Base-by-base conservation (phyloP, 2,797 vertebrate genomes). In the Coregonus sp. region DNA sequence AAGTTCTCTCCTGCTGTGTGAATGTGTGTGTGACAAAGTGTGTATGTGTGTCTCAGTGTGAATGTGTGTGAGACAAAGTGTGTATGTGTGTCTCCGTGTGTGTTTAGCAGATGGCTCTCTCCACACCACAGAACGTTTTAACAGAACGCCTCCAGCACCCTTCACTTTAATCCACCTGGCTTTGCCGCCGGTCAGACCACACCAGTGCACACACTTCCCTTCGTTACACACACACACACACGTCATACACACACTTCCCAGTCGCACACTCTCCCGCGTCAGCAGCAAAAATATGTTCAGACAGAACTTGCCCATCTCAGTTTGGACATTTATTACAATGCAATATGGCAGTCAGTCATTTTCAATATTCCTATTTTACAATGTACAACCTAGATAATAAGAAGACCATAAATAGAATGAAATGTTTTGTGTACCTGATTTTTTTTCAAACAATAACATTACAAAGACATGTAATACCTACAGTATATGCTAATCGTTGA, bases 321-420 rank as follows among this genome's bases (percentile, higher is more conserved):
- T 65, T 65, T 31, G 61, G 20, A 73, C 95, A 96, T 97, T 97
- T 97, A 97, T 97, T 96, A 96, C 95, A 96, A 97, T 94, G 96
- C 95, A 97, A 88, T 90, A 90, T 90, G 91, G 92, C 92, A 91
- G 86, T 91, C 89, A 89, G 93, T 92, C 92, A 71, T 14, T 11
- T 50, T 3, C 40, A 71, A 14, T 29, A 14, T 31, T 50, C 96
- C 97, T 95, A 98, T 97, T 96, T 97, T 98, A 98, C 97, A 98
- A 96, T 96, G 95, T 98, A 98, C 96, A 98, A 98, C 97, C 97
- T 98, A 97, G 93, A 94, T 96, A 95, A 96, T 59, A 98, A 98
- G 97, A 97, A 96, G 94, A 96, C 94, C 96, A 98, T 99, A 99
- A 99, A 99, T 99, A 98, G 97, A 59, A 98, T 95, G 95, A 96